Evolutionary conservation across 1,140 invertebrate species (phyloP).

Genomic region (Cherax quadricarinatus): DNA sequence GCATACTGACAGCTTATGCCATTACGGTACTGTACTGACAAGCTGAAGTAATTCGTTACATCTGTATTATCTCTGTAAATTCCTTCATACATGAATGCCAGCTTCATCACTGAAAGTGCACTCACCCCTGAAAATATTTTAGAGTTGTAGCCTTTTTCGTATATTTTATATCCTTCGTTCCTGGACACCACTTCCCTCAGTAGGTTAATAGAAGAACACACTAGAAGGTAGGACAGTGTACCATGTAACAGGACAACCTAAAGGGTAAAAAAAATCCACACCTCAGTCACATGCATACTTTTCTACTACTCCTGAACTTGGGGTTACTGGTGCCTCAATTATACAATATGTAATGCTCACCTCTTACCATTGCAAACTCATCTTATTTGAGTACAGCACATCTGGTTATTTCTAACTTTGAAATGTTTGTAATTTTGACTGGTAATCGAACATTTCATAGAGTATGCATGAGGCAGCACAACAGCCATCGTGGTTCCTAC

Average conservation of each 20-base stretch:
- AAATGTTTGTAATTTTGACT: background rate
- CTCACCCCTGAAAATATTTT: constrained; percentile 69
- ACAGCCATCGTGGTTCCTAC: background rate
- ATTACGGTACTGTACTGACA: background rate
- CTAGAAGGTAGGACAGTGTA: constrained; percentile 65
- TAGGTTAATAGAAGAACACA: constrained; percentile 65
- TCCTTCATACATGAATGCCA: background rate
- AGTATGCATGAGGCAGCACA: background rate
- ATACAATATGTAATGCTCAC: background rate
- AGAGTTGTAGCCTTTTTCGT: constrained; percentile 63
- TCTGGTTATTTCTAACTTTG: background rate
- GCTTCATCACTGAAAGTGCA: background rate
- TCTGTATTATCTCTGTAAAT: background rate
- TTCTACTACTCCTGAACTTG: background rate
- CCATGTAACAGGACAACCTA: constrained; percentile 67
- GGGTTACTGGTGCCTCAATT: background rate
- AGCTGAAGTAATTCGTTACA: background rate
- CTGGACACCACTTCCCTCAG: constrained; percentile 68
- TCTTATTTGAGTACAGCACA: background rate
- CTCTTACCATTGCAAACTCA: background rate
- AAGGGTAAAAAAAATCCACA: constrained; percentile 23
- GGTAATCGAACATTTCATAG: background rate
- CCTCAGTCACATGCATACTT: constrained; percentile 37
- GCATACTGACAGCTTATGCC: too few species aligned
- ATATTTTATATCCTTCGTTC: constrained; percentile 64